These are phyloP conservation scores for Elanus axillaris DNA, from an alignment of 2,113 vertebrate genomes.

Conservation along the genomic window DNA sequence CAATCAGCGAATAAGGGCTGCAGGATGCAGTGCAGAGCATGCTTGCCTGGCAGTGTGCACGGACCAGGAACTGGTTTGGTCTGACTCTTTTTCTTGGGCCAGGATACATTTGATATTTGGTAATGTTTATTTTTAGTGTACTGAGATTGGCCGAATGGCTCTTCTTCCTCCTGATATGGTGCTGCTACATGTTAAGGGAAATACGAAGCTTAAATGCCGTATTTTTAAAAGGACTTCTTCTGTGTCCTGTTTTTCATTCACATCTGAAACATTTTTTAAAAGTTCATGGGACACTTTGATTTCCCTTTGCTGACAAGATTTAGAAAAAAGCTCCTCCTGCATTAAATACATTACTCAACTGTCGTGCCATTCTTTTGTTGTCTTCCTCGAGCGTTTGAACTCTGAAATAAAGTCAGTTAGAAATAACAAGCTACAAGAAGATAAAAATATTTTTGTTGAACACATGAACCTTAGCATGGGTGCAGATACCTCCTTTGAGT, in stretches of 20 bases:
- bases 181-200: background rate
- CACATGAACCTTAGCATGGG: background rate
- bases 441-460: background rate
- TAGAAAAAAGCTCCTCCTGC: background rate
- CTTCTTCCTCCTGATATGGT: background rate
- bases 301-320: background rate
- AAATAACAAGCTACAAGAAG: background rate
- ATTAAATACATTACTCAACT: background rate
- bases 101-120: background rate
- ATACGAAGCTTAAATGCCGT: background rate
- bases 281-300: background rate
- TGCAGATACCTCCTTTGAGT: background rate
- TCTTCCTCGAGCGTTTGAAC: background rate
- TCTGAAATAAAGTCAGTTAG: background rate
- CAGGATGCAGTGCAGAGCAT: background rate
- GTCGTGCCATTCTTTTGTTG: background rate
- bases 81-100: background rate
- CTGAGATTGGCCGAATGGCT: background rate
- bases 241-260: background rate
- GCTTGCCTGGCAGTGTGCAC: background rate
- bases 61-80: background rate
- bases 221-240: background rate
- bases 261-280: background rate
- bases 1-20: background rate
- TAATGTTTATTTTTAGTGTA: background rate